Conservation (phyloP, 1,140 invertebrate species). For the Diorhabda elongata region DNA sequence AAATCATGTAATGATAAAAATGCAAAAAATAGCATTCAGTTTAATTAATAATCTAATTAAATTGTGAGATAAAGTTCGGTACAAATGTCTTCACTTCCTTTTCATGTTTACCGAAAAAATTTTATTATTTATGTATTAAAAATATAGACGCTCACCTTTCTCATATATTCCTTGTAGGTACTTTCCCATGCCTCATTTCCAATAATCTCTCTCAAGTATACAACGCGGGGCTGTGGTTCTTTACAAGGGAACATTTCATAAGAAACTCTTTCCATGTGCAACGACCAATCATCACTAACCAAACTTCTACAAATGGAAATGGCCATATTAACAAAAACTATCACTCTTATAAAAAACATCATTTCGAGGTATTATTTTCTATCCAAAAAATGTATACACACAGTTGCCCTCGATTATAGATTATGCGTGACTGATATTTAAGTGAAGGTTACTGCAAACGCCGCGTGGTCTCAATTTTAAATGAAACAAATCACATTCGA, state of each 20-base stretch:
- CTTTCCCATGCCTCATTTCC: neutral
- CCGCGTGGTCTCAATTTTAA: no score
- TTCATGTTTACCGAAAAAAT: no score
- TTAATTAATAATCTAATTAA: no score
- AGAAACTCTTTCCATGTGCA: neutral
- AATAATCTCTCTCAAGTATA: slow-evolving; percentile 4
- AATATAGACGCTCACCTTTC: neutral
- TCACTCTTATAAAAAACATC: neutral
- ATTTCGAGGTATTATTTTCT: neutral
- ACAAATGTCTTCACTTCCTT: no score
- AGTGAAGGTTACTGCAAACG: no score
- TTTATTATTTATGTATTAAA: no score
- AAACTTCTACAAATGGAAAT: neutral
- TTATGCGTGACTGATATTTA: neutral
- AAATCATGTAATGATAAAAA: no score
- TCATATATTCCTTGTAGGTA: neutral
- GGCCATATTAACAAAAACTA: neutral
- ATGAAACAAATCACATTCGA: no score
- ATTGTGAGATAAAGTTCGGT: no score
- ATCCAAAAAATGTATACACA: neutral
- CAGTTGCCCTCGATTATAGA: neutral
- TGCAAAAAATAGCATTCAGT: no score
- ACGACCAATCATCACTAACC: neutral
- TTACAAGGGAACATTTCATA: neutral
- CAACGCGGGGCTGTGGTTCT: slow-evolving; percentile 1